Conservation (phyloP, 2,113 vertebrate species). For the Pitta sordida region DNA sequence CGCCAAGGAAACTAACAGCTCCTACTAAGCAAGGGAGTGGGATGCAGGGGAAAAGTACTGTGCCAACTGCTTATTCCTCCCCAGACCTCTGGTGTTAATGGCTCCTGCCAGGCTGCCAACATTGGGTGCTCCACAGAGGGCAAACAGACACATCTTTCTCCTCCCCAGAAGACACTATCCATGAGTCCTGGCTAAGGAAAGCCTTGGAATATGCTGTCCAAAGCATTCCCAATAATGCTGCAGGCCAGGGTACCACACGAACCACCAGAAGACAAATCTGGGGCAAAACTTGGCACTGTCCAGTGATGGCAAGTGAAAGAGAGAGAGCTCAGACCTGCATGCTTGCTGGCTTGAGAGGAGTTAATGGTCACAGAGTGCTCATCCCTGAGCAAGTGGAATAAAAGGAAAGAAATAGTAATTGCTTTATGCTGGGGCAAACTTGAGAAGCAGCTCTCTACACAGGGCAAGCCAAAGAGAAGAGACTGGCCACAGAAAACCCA, state of each 20-base stretch:
- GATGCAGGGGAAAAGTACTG: background rate
- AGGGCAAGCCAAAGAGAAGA: background rate
- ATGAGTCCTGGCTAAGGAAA: background rate
- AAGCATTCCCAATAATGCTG: background rate
- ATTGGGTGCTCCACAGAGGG: background rate
- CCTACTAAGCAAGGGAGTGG: background rate
- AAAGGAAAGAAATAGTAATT: background rate
- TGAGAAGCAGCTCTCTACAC: background rate
- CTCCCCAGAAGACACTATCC: background rate
- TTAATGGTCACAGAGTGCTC: background rate
- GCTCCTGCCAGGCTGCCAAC: background rate
- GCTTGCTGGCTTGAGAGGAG: fast-evolving
- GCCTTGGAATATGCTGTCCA: background rate
- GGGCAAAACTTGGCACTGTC: background rate
- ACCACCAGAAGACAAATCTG: background rate
- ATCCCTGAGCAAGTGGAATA: fast-evolving
- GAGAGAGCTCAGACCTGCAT: background rate
- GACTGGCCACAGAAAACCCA: background rate
- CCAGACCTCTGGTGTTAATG: background rate
- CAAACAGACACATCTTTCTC: background rate
- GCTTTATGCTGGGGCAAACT: background rate
- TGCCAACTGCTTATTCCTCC: background rate
- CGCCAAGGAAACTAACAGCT: background rate
- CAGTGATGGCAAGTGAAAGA: background rate
- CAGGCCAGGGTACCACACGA: background rate